phyloP scores from a whole-genome alignment of 2,888 invertebrate genomes.

The Lobophora halterata region DNA sequence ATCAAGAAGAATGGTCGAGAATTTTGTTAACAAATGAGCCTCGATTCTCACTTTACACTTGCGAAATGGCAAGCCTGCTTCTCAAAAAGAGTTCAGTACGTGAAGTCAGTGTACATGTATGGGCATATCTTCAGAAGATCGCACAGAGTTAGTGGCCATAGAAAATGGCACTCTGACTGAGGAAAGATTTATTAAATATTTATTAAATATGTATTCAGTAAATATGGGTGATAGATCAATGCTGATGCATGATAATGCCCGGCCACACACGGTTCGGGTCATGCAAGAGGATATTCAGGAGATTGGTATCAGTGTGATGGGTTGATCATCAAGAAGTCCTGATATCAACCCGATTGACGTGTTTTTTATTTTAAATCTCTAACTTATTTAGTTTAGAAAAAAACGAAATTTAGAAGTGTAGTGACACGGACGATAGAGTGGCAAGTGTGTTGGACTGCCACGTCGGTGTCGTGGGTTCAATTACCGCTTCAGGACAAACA shows the following conservation, averaged over 20 bases:
- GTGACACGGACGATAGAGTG: too few species aligned
- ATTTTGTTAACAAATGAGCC: too few species aligned
- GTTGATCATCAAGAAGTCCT: conserved; percentile 4
- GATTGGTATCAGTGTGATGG: conserved; percentile 7
- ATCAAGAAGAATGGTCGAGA: too few species aligned
- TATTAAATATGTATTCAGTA: conserved; percentile 6
- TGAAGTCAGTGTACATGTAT: neutral
- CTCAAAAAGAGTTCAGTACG: neutral
- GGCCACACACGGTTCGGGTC: conserved; percentile 5
- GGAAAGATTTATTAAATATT: conserved; percentile 6
- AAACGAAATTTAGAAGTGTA: too few species aligned
- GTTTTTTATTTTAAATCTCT: too few species aligned
- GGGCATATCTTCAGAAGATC: conserved; percentile 8
- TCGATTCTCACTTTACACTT: too few species aligned
- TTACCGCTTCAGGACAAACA: too few species aligned
- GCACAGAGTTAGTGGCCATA: conserved; percentile 10
- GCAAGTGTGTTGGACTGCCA: too few species aligned
- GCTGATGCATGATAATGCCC: conserved; percentile 4
- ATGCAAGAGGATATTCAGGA: conserved; percentile 11
- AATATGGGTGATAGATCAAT: too few species aligned
- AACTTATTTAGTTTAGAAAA: too few species aligned
- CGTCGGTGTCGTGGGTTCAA: too few species aligned
- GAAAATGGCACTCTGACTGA: conserved; percentile 12
- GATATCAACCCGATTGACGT: neutral
- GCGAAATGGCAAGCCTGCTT: conserved; percentile 2